Conservation (phyloP, 2,888 invertebrate genomes). For the Dolichopus griseipennis region DNA sequence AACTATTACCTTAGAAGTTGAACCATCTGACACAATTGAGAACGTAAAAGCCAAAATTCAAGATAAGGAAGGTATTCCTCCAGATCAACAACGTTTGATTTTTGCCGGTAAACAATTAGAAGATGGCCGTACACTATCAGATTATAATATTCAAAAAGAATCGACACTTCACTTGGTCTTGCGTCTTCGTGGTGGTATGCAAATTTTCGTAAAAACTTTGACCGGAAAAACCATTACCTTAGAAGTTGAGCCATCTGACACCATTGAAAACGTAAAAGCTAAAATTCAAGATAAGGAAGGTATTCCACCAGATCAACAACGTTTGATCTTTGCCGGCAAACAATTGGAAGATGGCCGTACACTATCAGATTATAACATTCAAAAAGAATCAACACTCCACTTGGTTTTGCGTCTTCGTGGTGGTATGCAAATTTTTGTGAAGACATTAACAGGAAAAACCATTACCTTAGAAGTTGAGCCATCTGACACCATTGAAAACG, state of each 20-base stretch:
- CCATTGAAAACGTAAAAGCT: constrained; percentile 32
- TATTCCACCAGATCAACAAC: constrained; percentile 34
- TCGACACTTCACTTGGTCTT: constrained; percentile 81
- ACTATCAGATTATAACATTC: constrained; percentile 32
- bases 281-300: constrained; percentile 34
- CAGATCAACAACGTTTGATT: constrained; percentile 32
- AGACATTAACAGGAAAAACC: constrained; percentile 31
- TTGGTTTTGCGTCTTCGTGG: constrained; percentile 31
- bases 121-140: constrained; percentile 81
- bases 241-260: constrained; percentile 33
- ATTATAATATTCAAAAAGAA: constrained; percentile 90
- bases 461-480: constrained; percentile 31
- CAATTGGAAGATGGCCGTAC: constrained; percentile 33
- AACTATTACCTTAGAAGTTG: constrained; percentile 33
- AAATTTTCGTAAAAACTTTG: constrained; percentile 31
- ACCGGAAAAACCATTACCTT: constrained; percentile 32
- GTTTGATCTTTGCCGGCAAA: constrained; percentile 33
- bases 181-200: constrained; percentile 72
- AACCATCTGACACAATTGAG: constrained; percentile 28
- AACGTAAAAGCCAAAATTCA: constrained; percentile 33
- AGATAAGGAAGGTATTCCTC: constrained; percentile 32
- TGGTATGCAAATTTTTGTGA: constrained; percentile 30
- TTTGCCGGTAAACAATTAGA: constrained; percentile 64
- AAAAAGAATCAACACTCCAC: constrained; percentile 32
- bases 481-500: constrained; percentile 20